A percentile compares a stretch with the other conserved stretches of the same genome.
Conservation (phyloP, 2,797 vertebrate species). For the Monodelphis domestica region DNA sequence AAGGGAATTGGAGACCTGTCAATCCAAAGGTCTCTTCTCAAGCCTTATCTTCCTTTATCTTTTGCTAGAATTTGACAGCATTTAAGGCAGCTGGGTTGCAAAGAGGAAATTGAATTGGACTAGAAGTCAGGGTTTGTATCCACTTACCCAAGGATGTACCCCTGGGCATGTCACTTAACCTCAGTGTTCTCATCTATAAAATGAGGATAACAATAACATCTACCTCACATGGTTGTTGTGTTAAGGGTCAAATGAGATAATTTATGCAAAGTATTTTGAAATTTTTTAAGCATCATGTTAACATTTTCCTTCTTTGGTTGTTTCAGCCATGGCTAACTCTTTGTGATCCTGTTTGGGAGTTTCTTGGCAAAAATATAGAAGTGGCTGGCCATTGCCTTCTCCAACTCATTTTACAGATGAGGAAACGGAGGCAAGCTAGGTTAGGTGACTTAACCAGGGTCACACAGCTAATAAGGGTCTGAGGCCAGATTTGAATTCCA, state of each 20-base stretch:
- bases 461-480: too few species aligned
- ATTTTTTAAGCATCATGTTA: neutral
- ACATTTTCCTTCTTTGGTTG: too few species aligned
- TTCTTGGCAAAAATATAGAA: too few species aligned
- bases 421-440: too few species aligned
- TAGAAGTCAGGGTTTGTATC: neutral
- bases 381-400: too few species aligned
- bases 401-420: too few species aligned
- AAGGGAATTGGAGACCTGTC: neutral
- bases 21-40: neutral
- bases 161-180: neutral
- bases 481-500: too few species aligned
- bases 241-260: neutral
- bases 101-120: neutral
- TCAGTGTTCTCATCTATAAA: neutral
- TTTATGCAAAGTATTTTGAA: neutral
- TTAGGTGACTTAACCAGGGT: too few species aligned
- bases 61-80: neutral
- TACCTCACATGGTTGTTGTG: neutral
- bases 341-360: too few species aligned
- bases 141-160: neutral
- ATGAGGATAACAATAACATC: neutral
- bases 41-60: neutral
- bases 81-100: neutral
- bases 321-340: too few species aligned